Evolutionary conservation across 2,113 vertebrate species (phyloP), one percentile per base, ranked within the genome.

Genomic region (Bolborhynchus lineola): DNA sequence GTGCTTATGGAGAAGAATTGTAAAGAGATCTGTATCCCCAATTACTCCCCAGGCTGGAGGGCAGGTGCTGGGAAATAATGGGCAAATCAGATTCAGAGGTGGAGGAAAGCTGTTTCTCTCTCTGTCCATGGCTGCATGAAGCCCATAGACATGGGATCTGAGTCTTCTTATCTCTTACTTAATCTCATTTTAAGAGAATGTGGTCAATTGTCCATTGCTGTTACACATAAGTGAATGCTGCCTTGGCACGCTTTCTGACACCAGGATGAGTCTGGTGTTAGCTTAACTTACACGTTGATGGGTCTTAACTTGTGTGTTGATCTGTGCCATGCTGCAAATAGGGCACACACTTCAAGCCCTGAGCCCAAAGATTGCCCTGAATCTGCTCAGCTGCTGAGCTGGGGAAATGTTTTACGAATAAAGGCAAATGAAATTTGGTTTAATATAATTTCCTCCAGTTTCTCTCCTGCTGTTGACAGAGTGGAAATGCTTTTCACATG

Each of bases 1-100:
- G 82, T 84, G 76, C 69, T 96, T 84, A 71, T 92, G 93, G 95
- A 92, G 90, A 44, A 86, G 95, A 96, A 97, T 94, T 84, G 78
- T 84, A 96, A 91, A 93, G 83, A 94, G 90, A 84, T 64, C 74
- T 69, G 80, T 92, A 90, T 88, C 91, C 74, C 53, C 72, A 91
- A 90, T 95, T 95, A 91, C 80, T 88, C 29, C 42, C 57, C 3
- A 7, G 82, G 82, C 76, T 78, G 90, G 82, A 86, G 65, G 70
- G 90, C 86, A 95, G 93, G 83, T 72, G 65, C 83, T 86, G 76
- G 80, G 88, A 95, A 88, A 93, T 96, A 95, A 96, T 93, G 74
- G 90, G 57, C 41, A 96, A 82, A 96, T 94, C 76, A 93, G 85
- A 93, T 78, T 94, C 92, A 75, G 83, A 84, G 77, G 44, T 0